Base-by-base conservation (phyloP, 2,113 vertebrate species). In the Tragelaphus imberbis region DNA sequence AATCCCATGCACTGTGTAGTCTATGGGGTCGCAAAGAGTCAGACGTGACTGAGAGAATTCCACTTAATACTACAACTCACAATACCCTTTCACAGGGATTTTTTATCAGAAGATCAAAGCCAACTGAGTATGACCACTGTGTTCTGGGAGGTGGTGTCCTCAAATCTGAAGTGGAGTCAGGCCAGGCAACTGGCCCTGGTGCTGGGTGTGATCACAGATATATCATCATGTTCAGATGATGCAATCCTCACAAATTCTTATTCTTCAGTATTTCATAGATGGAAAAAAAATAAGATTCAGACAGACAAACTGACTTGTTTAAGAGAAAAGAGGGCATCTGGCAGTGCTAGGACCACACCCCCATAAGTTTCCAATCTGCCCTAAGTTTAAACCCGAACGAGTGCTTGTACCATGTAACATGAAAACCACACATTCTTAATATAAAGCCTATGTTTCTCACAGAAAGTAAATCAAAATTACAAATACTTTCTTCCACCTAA, bases 391-490 rank as follows among this genome's bases (percentile, higher is more conserved):
- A 56, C 1, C 36, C 51, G 88, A 96, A 61, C 25, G 4, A 91
- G 86, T 53, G 6, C 17, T 58, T 91, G 33, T 27, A 65, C 21
- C 23, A 65, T 96, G 44, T 53, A 91, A 94, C 40, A 90, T 68
- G 94, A 84, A 80, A 80, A 75, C 23, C 27, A 85, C 10, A 28
- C 28, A 68, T 79, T 94, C 58, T 82, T 55, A 88, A 91, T 63
- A 90, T 84, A 87, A 82, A 56, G 5, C 44, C 86, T 82, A 68
- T 40, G 91, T 63, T 96, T 49, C 2, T 87, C 80, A 80, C 2
- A 88, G 19, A 84, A 90, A 86, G 92, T 55, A 33, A 96, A 94
- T 90, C 51, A 88, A 91, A 94, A 92, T 59, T 79, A 68, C 3
- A 94, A 63, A 56, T 53, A 82, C 9, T 84, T 82, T 92, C 40